phyloP scores from a whole-genome alignment of 2,888 invertebrate species.

The Actias luna region DNA sequence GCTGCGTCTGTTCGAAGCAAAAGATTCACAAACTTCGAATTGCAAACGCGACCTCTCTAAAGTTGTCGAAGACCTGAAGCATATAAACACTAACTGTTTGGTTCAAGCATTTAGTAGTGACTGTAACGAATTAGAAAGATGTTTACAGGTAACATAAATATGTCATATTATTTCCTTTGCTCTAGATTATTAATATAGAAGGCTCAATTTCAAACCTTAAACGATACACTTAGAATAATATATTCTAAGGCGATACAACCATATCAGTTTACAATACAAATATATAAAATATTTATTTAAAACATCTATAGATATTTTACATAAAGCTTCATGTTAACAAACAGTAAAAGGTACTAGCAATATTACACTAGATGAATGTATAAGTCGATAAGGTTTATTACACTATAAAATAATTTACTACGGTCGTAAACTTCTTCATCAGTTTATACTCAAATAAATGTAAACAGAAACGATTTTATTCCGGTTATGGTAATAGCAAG shows the following conservation, averaged over 20 bases:
- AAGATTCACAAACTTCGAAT: conserved; percentile 25
- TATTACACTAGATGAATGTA: conserved; percentile 14
- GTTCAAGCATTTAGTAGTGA: conserved; percentile 63
- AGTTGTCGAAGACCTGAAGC: conserved; percentile 61
- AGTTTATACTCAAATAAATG: not conserved
- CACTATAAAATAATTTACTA: not conserved
- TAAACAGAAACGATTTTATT: conserved; percentile 5
- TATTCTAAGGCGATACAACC: too few relatives aligned
- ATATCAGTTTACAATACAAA: too few relatives aligned
- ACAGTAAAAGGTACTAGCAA: not conserved
- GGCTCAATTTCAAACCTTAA: too few relatives aligned
- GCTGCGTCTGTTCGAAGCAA: conserved; percentile 62
- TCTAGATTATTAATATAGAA: too few relatives aligned
- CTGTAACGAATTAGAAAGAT: conserved; percentile 55
- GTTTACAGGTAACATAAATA: conserved; percentile 62
- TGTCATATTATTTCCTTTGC: too few relatives aligned
- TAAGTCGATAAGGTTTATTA: conserved; percentile 14
- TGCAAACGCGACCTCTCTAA: conserved; percentile 53
- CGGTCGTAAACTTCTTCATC: conserved; percentile 3
- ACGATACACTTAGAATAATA: too few relatives aligned
- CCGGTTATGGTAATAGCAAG: not conserved
- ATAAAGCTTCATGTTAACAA: too few relatives aligned
- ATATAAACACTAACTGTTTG: conserved; percentile 68
- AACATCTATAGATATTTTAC: too few relatives aligned
- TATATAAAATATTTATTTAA: too few relatives aligned